A percentile compares a stretch with the other conserved stretches of the same genome.
Conservation (phyloP, 2,113 vertebrate genomes). For the Spea multiplicata region DNA sequence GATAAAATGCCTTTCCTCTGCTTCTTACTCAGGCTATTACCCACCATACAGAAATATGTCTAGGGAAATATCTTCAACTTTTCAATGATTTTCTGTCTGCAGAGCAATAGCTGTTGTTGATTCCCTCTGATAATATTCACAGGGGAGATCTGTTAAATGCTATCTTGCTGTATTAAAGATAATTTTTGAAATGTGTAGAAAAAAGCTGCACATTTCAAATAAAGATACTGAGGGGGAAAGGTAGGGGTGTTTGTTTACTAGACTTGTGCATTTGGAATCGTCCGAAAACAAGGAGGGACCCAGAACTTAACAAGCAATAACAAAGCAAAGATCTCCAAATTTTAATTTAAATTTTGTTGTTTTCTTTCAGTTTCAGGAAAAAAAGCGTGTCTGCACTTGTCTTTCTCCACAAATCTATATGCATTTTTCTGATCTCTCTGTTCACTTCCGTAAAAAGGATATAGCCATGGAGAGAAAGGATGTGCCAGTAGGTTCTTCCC, state of each 20-base stretch:
- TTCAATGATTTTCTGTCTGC: conserved; percentile 49
- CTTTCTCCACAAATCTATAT: no score
- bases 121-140: conserved; percentile 48
- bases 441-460: no score
- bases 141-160: conserved; percentile 37
- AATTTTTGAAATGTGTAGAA: conserved; percentile 37
- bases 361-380: no score
- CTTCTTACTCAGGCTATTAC: conserved; percentile 44
- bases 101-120: conserved; percentile 47
- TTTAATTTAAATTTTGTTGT: no score
- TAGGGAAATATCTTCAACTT: conserved; percentile 48
- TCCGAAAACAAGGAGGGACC: no score
- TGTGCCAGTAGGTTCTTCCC: no score
- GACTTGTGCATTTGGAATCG: neutral
- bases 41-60: conserved; percentile 43
- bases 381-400: no score
- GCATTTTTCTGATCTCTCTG: no score
- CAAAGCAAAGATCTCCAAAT: no score
- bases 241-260: neutral
- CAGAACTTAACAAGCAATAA: no score
- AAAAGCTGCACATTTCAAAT: conserved; percentile 23
- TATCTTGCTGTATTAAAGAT: conserved; percentile 46
- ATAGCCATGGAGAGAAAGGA: no score
- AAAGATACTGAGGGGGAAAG: conserved; percentile 17
- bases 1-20: conserved; percentile 36